A percentile compares a stretch with the other conserved stretches of the same genome.
phyloP scores from a whole-genome alignment of 2,797 vertebrate genomes.

The Garrulus glandarius region DNA sequence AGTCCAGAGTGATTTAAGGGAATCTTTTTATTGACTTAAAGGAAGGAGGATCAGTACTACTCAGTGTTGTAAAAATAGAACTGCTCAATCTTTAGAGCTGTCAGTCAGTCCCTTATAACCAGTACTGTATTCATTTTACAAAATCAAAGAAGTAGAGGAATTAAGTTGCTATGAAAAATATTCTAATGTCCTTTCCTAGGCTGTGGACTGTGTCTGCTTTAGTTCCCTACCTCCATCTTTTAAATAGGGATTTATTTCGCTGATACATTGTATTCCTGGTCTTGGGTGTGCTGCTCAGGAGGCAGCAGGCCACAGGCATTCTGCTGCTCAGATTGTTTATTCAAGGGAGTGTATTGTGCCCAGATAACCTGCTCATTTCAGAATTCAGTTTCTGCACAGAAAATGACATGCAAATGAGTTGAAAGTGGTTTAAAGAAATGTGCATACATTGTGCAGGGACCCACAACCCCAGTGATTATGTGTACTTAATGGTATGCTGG shows the following conservation, averaged over 20 bases:
- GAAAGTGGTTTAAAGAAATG: not conserved
- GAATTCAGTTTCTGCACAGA: not conserved
- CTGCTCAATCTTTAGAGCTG: not conserved
- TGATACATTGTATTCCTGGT: not conserved
- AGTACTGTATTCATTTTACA: not conserved
- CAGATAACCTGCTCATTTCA: not conserved
- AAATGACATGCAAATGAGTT: not conserved
- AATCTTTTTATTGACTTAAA: not conserved
- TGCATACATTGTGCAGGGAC: not conserved
- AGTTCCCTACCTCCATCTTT: not conserved
- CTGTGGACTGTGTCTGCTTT: not conserved
- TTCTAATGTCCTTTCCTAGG: not conserved
- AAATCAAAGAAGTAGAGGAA: not conserved
- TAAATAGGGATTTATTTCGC: not conserved
- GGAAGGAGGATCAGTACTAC: not conserved
- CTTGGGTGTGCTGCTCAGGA: not conserved
- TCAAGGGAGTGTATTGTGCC: not conserved
- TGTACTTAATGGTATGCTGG: not conserved
- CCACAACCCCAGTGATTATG: not conserved
- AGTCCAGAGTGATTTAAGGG: not conserved
- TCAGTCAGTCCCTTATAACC: not conserved
- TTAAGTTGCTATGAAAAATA: not conserved
- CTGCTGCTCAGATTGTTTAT: not conserved
- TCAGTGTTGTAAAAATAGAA: constrained; percentile 26
- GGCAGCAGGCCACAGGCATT: not conserved